Base-by-base conservation (phyloP, 1,140 invertebrate genomes). In the Aphelinus certus region DNA sequence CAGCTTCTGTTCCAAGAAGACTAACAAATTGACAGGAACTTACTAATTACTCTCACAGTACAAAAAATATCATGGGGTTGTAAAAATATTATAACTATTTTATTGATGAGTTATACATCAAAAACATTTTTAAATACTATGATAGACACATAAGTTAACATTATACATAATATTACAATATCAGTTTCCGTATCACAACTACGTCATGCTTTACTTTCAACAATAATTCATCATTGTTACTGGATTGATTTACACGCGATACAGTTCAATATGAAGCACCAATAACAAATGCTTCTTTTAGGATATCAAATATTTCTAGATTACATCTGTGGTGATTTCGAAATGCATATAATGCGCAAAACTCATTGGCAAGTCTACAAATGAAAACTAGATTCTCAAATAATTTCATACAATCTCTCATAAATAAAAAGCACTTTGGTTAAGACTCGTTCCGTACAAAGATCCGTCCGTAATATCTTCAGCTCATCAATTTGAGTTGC, bases 391-490 rank as follows among this genome's bases (percentile, higher is more conserved):
- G 49, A 61, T 2, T 60, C 7, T 46, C 6, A 51, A 43, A 72
- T 65, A 48, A 55, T 71, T 70, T 62, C 66, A 69, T 71, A 66
- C 53, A 70, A 70, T 66, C 2, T 66, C 49, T 66, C 42, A 68
- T 72, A 76, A 76, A 71, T 71, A 71, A 71, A 42, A 76, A 76
- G 75, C 75, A 76, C 75, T 72, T 76, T 71, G 69, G 70, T 71
- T 76, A 68, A 47, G 49, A 71, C 53, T 76, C 58, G 56, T 69
- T 70, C 7, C 65, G 49, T 63, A 55, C 45, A 68, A 63, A 45
- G 43, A 10, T 55, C 57, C 58, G 65, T 47, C 7, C 26, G 57
- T 72, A n/a, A 2, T 60, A 43, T 43, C n/a, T 60, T 45, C n/a
- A 2, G 42, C 3, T 60, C 6, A 43, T 43, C 2, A 6, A 7